Conservation (phyloP, 2,797 vertebrate species). For the Knipowitschia caucasica region DNA sequence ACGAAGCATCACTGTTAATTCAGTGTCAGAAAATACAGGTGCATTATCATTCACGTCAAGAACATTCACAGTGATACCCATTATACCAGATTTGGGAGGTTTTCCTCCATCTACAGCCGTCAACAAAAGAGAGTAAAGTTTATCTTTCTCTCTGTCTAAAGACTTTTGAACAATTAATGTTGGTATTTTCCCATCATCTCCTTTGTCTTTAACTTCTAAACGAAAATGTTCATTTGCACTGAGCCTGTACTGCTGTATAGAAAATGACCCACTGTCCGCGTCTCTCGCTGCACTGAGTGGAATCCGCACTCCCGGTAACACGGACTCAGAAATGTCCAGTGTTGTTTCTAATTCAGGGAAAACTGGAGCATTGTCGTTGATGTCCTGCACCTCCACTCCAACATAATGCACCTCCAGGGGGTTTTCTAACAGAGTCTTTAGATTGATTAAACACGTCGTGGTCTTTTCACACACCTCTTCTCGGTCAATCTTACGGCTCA, state of each 20-base stretch:
- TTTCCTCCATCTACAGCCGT: no score
- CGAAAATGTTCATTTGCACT: conserved; percentile 55
- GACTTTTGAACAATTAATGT: conserved; percentile 38
- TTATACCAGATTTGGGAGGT: no score
- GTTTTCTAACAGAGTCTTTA: conserved; percentile 74
- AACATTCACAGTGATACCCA: no score
- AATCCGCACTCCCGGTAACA: conserved; percentile 38
- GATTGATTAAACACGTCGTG: conserved; percentile 60
- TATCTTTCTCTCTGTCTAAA: not conserved
- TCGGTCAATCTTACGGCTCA: conserved; percentile 71
- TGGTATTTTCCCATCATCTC: conserved; percentile 59
- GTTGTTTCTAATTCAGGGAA: conserved; percentile 50
- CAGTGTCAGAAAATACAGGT: no score
- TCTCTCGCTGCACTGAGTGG: conserved; percentile 46
- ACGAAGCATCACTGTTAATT: conserved; percentile 46
- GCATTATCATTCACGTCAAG: no score
- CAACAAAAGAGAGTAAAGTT: conserved; percentile 59
- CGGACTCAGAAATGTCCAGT: conserved; percentile 57
- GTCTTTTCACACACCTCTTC: conserved; percentile 68
- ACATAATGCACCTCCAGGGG: conserved; percentile 76
- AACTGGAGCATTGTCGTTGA: conserved; percentile 70
- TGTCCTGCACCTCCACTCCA: conserved; percentile 69
- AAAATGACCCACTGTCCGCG: conserved; percentile 37
- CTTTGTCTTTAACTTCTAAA: conserved; percentile 55
- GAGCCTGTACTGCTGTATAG: conserved; percentile 56